Evolutionary conservation across 2,797 vertebrate species (phyloP).

Genomic region (Gymnothorax javanicus): DNA sequence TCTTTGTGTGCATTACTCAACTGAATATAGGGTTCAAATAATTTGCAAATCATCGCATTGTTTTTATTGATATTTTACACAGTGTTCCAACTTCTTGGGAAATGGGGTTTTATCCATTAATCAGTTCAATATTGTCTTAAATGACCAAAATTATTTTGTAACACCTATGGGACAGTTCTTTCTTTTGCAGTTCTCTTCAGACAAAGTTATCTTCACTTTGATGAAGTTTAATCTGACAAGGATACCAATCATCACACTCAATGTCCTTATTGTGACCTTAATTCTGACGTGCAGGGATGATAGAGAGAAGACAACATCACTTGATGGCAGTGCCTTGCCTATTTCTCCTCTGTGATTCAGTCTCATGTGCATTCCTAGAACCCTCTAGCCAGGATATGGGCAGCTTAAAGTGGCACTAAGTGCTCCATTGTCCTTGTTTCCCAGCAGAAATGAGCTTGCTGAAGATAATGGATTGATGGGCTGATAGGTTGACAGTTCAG

Average conservation of each 20-base stretch:
- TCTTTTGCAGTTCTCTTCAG: no score
- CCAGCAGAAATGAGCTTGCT: neutral
- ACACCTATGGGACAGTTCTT: no score
- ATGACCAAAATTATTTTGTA: no score
- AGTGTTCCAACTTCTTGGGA: no score
- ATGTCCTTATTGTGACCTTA: neutral
- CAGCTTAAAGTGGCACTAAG: neutral
- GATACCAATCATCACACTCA: neutral
- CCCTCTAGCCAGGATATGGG: neutral
- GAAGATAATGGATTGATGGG: conserved; percentile 7
- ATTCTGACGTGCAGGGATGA: neutral
- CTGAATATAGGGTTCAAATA: no score
- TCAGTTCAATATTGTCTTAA: no score
- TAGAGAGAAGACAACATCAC: neutral
- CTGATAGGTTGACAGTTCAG: neutral
- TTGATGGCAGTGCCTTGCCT: neutral
- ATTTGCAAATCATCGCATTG: no score
- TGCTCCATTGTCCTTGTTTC: neutral
- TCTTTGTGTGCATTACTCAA: no score
- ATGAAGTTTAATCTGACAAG: neutral
- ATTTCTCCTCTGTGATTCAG: neutral
- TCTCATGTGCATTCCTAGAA: neutral
- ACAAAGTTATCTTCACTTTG: no score
- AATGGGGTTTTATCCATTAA: no score
- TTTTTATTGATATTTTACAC: no score